Conservation (phyloP, 2,797 vertebrate genomes). For the Anas bernieri region DNA sequence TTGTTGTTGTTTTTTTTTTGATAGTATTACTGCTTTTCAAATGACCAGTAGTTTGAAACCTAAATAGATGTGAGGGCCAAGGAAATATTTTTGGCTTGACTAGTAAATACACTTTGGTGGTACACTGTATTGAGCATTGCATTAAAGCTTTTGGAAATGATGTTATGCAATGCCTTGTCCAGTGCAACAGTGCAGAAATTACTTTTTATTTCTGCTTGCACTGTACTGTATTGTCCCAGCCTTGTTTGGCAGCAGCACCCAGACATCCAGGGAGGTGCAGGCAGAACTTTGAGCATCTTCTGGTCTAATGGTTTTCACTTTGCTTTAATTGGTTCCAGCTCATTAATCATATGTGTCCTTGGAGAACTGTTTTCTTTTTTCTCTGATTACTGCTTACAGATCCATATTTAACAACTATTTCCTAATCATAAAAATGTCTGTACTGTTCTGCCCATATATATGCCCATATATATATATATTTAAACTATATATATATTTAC, state of each 20-base stretch:
- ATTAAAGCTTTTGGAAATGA: neutral
- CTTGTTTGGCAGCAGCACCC: neutral
- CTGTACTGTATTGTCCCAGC: neutral
- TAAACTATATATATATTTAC: neutral
- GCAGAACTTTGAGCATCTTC: conserved; percentile 3
- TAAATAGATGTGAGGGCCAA: neutral
- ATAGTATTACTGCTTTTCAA: neutral
- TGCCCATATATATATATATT: too few relatives aligned
- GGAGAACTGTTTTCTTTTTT: neutral
- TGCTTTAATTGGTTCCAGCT: conserved; percentile 13
- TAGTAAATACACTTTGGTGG: neutral
- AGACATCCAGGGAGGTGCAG: neutral
- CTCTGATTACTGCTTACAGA: neutral
- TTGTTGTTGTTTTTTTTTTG: neutral
- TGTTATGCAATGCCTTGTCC: neutral
- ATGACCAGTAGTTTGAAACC: neutral
- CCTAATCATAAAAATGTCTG: neutral
- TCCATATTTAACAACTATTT: neutral
- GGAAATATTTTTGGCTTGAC: neutral
- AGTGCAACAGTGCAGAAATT: accelerated
- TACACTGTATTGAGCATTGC: neutral
- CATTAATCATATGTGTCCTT: neutral
- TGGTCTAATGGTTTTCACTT: conserved; percentile 13
- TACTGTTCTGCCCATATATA: neutral
- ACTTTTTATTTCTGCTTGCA: neutral